These are phyloP conservation scores for Conger conger DNA, from an alignment of 2,113 vertebrate species.

Conservation along the genomic window DNA sequence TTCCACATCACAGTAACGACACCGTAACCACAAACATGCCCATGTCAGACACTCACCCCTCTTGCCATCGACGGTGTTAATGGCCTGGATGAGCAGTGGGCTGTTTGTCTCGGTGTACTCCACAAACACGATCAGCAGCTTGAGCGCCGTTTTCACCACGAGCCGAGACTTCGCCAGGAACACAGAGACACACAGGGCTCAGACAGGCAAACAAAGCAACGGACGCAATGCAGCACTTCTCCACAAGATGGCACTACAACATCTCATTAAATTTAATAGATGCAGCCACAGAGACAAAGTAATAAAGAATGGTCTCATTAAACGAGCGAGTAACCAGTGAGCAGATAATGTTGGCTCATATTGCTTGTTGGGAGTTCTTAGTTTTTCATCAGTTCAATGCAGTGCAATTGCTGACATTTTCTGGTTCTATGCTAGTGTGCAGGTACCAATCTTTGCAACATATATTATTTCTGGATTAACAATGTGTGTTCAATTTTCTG, in stretches of 20 bases:
- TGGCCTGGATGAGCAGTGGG: conserved; percentile 77
- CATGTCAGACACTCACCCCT: conserved; percentile 65
- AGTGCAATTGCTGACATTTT: neutral
- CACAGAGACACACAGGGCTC: conserved; percentile 17
- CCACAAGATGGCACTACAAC: conserved; percentile 45
- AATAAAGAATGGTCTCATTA: neutral
- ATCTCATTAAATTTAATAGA: neutral
- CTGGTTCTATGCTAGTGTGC: neutral
- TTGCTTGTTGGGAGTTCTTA: neutral
- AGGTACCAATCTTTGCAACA: neutral
- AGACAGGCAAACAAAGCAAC: neutral
- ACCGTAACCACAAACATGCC: no score
- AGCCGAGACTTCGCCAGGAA: conserved; percentile 79
- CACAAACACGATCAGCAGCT: conserved; percentile 94
- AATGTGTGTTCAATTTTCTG: neutral
- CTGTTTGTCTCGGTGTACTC: conserved; percentile 88
- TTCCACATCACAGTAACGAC: no score
- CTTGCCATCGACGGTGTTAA: conserved; percentile 74
- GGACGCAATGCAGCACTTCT: neutral
- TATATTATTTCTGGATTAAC: neutral
- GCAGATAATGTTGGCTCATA: neutral
- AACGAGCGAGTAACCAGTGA: neutral
- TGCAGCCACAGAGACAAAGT: neutral
- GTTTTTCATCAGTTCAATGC: neutral
- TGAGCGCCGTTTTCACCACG: conserved; percentile 90